Conservation (phyloP, 2,113 vertebrate species). For the Trogon melanurus region DNA sequence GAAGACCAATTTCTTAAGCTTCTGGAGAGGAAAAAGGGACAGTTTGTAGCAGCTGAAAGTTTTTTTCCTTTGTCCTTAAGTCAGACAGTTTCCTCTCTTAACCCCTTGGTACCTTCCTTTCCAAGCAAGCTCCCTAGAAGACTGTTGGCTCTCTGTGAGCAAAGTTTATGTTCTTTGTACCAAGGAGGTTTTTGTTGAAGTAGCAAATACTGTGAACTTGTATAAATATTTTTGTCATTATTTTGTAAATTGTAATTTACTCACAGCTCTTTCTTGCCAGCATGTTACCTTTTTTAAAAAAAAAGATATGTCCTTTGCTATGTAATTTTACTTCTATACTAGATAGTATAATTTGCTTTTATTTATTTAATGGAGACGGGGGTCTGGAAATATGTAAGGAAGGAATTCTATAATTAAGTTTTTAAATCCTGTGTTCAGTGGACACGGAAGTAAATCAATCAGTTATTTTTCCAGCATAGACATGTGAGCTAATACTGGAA, state of each 20-base stretch:
- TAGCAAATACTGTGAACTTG: not conserved
- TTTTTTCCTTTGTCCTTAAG: not conserved
- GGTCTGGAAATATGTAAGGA: not conserved
- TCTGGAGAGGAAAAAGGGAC: not conserved
- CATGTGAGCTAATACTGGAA: not conserved
- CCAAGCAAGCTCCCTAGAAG: not conserved
- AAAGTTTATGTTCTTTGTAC: not conserved
- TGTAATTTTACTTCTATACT: not conserved
- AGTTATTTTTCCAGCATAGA: not conserved
- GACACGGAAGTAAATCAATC: not conserved
- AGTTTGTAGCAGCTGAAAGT: not conserved
- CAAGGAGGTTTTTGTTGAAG: not conserved
- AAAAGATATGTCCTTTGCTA: not conserved
- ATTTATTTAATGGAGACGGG: not conserved
- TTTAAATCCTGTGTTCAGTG: not conserved
- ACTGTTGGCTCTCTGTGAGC: not conserved
- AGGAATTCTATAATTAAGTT: not conserved
- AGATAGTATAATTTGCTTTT: not conserved
- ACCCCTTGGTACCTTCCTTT: not conserved
- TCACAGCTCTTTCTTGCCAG: not conserved
- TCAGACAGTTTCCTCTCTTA: not conserved
- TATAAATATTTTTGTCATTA: not conserved
- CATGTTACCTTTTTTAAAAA: not conserved
- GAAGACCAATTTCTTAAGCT: not conserved
- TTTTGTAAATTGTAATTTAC: not conserved